Percentiles rank a stretch among this genome's conserved stretches.
Evolutionary conservation across 2,113 vertebrate genomes (phyloP).

Genomic region (Drymodes brunneopygia): DNA sequence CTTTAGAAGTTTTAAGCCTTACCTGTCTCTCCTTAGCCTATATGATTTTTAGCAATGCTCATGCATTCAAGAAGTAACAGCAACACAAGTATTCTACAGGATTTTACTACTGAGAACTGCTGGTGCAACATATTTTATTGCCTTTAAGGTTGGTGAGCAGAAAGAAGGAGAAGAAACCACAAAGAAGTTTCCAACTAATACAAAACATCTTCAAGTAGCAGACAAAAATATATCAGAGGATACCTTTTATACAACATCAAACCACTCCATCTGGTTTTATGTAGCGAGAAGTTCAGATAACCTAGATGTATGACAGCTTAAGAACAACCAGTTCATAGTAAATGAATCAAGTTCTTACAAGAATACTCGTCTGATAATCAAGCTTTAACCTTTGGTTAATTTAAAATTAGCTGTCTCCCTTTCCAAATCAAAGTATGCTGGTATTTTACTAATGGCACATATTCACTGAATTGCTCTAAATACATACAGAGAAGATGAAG

Average conservation of each 20-base stretch:
- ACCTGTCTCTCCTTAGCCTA: neutral
- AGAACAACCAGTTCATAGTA: neutral
- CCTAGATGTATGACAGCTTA: neutral
- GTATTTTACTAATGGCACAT: neutral
- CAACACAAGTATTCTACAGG: neutral
- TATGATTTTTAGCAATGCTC: neutral
- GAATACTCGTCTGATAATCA: neutral
- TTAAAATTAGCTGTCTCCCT: neutral
- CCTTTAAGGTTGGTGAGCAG: neutral
- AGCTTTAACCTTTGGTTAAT: neutral
- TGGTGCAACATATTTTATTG: neutral
- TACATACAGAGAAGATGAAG: neutral
- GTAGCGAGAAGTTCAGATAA: neutral
- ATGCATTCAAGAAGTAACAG: neutral
- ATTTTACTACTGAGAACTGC: neutral
- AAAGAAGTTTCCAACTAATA: neutral
- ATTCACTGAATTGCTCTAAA: neutral
- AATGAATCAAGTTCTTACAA: neutral
- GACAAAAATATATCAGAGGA: neutral
- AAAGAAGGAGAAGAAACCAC: neutral
- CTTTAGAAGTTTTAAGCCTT: neutral
- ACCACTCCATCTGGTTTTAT: neutral
- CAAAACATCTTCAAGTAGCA: neutral
- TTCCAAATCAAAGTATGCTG: neutral
- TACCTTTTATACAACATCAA: neutral